Evolutionary conservation across 1,140 invertebrate genomes (phyloP), one percentile per base, ranked within the genome.

Genomic region (Drosophila ambigua): DNA sequence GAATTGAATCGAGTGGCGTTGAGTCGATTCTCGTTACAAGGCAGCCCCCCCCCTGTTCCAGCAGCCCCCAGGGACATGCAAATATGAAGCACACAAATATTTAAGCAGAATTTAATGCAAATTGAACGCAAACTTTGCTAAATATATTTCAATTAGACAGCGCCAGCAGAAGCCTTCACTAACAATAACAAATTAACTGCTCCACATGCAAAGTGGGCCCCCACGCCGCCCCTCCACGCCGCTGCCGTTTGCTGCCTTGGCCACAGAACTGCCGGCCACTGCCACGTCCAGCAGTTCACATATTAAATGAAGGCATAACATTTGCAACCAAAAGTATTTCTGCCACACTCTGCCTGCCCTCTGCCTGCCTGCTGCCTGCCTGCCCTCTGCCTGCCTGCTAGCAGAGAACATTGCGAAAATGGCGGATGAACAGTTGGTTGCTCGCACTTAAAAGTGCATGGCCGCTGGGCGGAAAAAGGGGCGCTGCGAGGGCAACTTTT

Each of bases 161-260:
- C 20, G 20, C 1, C 20, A 9, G 31, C 6, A 26, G 9, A 24
- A 51, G 44, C 24, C 58, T 46, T 71, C 50, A 50, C 81, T 87
- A 81, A 74, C 81, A 87, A 81, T 85, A 85, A 87, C 81, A 87
- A 85, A 87, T 82, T 82, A 83, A 84, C 79, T 72, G 65, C 53
- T 52, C 64, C 60, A 69, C 43, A 45, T 65, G 66, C 51, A 51
- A 69, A 54, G 60, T 35, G 49, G 26, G 24, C 16, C 16, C 16
- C 16, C 16, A n/a, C n/a, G n/a, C n/a, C n/a, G n/a, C n/a, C n/a
- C n/a, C n/a, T n/a, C n/a, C n/a, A n/a, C n/a, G n/a, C n/a, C n/a
- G n/a, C 16, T 16, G 16, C 16, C 20, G 2, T 20, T 20, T 20
- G 20, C 20, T 2, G 20, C 20, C 20, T 20, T 20, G 20, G 24